These are phyloP conservation scores for Enteromius mattozi DNA, from an alignment of 2,797 vertebrate species.

Conservation along the genomic window DNA sequence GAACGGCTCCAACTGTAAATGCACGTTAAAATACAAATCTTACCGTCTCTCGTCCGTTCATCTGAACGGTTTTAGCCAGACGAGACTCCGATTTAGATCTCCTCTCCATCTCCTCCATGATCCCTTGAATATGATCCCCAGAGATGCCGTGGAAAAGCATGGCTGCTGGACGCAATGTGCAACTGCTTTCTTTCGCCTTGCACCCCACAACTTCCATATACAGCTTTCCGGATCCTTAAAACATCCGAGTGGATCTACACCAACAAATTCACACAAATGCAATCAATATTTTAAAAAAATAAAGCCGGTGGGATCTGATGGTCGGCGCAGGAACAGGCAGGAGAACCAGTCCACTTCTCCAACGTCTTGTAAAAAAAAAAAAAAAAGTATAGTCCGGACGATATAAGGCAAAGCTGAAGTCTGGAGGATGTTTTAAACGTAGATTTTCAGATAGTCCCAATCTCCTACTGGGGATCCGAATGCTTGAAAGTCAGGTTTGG, in stretches of 20 bases:
- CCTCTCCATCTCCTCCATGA: constrained; percentile 99
- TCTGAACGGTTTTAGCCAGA: constrained; percentile 92
- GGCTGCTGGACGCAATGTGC: constrained; percentile 96
- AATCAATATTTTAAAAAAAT: constrained; percentile 63
- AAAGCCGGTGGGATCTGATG: constrained; percentile 67
- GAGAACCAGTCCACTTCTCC: constrained; percentile 65
- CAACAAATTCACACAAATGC: constrained; percentile 68
- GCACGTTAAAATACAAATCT: constrained; percentile 58
- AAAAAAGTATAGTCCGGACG: constrained; percentile 77
- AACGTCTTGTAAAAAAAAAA: constrained; percentile 63
- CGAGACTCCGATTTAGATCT: constrained; percentile 94
- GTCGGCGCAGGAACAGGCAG: constrained; percentile 56
- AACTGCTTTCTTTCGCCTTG: constrained; percentile 94
- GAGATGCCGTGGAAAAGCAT: constrained; percentile 99
- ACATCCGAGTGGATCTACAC: constrained; percentile 83
- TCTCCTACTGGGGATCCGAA: constrained; percentile 85
- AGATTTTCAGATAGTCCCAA: constrained; percentile 74
- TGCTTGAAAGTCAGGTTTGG: constrained; percentile 91
- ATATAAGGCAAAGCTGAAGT: constrained; percentile 75
- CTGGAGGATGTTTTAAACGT: constrained; percentile 66
- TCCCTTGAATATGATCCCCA: constrained; percentile 98
- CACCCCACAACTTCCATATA: constrained; percentile 99
- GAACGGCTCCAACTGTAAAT: not conserved
- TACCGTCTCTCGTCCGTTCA: constrained; percentile 98
- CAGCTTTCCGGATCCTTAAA: constrained; percentile 84